phyloP scores from a whole-genome alignment of 2,797 vertebrate genomes.

The Psittacula echo region DNA sequence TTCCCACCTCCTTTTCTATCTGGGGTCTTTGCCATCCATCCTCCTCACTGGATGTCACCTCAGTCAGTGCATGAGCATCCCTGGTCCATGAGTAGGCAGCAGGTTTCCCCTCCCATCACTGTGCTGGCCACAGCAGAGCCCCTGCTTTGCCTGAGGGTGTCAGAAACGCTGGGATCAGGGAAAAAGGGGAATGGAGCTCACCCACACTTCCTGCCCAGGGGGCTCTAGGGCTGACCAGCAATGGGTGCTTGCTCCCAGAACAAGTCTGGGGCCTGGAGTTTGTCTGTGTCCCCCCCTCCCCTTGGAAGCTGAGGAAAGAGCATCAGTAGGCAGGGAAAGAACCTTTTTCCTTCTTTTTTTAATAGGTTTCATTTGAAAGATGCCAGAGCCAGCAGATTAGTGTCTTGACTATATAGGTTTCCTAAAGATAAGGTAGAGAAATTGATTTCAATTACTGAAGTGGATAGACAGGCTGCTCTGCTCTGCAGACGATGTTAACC shows the following conservation, averaged over 20 bases:
- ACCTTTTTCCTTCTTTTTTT: constrained; percentile 1
- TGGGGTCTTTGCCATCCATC: neutral
- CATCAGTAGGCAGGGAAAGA: neutral
- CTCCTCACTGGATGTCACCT: neutral
- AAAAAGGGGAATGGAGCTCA: neutral
- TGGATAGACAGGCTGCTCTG: constrained; percentile 70
- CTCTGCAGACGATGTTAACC: constrained; percentile 72
- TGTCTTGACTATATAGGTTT: constrained; percentile 82
- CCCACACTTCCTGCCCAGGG: neutral
- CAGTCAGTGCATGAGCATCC: accelerated
- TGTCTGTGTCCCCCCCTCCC: neutral
- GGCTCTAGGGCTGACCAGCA: neutral
- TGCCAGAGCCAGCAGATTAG: constrained; percentile 79
- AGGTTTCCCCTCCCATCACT: neutral
- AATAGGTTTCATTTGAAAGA: constrained; percentile 77
- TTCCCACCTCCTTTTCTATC: neutral
- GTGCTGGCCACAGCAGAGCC: neutral
- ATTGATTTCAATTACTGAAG: constrained; percentile 85
- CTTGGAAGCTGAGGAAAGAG: neutral
- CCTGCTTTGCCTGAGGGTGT: neutral
- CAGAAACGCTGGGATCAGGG: neutral
- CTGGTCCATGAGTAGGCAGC: accelerated
- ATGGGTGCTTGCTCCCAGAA: neutral
- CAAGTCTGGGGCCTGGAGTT: neutral
- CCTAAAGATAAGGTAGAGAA: constrained; percentile 83